A percentile compares a stretch with the other conserved stretches of the same genome.
These are phyloP conservation scores for Megathymus violae DNA, from an alignment of 1,140 invertebrate species.

Conservation along the genomic window DNA sequence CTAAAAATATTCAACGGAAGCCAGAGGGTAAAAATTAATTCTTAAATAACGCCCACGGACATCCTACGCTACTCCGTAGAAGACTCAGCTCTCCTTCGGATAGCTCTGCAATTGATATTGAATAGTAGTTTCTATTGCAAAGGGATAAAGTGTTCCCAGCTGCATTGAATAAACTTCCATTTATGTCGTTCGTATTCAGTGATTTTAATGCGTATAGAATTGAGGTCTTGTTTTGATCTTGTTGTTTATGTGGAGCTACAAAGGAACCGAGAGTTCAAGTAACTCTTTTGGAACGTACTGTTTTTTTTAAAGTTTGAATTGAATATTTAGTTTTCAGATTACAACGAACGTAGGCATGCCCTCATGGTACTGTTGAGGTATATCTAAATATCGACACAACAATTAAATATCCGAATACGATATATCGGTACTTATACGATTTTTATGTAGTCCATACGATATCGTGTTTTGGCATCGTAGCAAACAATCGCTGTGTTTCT, in stretches of 20 bases:
- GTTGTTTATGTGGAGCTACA: constrained; percentile 20
- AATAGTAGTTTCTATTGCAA: not conserved
- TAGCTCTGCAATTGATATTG: not conserved
- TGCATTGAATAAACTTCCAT: constrained; percentile 11
- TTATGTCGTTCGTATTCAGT: constrained; percentile 41
- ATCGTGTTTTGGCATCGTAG: too few species aligned
- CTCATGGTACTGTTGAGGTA: too few species aligned
- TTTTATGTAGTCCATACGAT: too few species aligned
- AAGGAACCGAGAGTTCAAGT: constrained; percentile 14
- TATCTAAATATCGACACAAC: too few species aligned
- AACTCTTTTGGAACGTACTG: constrained; percentile 1
- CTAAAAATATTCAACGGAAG: too few species aligned
- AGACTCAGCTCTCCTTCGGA: not conserved
- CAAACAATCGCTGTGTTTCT: too few species aligned
- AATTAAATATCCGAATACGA: too few species aligned
- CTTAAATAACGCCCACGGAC: constrained; percentile 12
- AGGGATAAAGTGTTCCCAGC: not conserved
- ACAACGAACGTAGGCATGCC: too few species aligned
- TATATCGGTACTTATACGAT: too few species aligned
- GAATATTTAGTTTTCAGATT: too few species aligned
- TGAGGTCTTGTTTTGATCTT: constrained; percentile 21
- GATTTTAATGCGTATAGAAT: constrained; percentile 38
- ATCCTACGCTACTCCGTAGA: constrained; percentile 2
- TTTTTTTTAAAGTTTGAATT: too few species aligned
- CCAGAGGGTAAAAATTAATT: not conserved